Evolutionary conservation across 2,888 invertebrate species (phyloP).

Genomic region (Campoletis raptor): DNA sequence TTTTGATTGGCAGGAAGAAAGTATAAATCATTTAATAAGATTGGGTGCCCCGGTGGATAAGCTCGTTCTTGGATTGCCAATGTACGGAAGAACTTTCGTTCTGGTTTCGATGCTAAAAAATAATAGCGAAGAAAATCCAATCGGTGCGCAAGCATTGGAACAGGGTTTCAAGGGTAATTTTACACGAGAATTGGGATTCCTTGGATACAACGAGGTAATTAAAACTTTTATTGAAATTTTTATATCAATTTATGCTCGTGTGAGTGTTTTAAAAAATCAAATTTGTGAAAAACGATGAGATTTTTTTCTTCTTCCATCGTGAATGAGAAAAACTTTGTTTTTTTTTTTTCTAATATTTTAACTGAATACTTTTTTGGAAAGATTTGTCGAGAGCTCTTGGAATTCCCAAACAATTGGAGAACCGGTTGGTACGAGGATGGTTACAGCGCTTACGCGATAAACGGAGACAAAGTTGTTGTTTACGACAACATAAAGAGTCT

Average conservation of each 20-base stretch:
- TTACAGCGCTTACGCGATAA: conserved; percentile 88
- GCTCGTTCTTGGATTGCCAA: conserved; percentile 92
- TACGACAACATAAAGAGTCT: conserved; percentile 93
- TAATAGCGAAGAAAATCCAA: conserved; percentile 76
- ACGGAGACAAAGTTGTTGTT: conserved; percentile 89
- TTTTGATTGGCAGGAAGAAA: conserved; percentile 87
- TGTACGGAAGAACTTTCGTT: conserved; percentile 93
- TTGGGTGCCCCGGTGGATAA: conserved; percentile 92
- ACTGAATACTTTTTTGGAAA: conserved; percentile 59
- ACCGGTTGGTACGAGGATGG: conserved; percentile 90
- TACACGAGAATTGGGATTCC: conserved; percentile 92
- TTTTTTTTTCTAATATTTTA: neutral
- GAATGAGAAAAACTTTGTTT: neutral
- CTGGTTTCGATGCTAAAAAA: conserved; percentile 79
- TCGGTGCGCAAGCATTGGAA: conserved; percentile 87
- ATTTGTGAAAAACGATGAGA: neutral
- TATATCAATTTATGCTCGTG: neutral
- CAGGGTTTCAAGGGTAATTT: conserved; percentile 92
- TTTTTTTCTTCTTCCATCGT: neutral
- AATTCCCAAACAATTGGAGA: conserved; percentile 86
- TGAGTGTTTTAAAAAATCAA: neutral
- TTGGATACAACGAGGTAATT: conserved; percentile 94
- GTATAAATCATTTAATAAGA: conserved; percentile 90
- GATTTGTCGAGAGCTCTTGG: conserved; percentile 78
- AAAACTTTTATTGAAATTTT: neutral